These are phyloP conservation scores for Sinohyriopsis cumingii DNA, from an alignment of 2,888 invertebrate species.

Conservation along the genomic window DNA sequence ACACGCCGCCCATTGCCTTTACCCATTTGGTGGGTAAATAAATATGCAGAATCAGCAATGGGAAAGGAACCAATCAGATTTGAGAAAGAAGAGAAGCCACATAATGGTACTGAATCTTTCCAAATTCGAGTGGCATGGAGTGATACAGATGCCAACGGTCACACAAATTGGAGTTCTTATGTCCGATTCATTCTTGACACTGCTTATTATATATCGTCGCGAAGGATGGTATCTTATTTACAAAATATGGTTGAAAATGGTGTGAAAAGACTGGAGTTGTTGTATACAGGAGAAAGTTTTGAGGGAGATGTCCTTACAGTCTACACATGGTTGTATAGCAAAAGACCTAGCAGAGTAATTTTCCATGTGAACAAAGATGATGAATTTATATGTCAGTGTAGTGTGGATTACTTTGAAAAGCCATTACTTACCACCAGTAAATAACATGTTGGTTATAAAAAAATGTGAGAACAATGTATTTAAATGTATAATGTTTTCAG, in stretches of 20 bases:
- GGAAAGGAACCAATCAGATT: constrained; percentile 42
- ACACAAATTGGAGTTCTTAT: constrained; percentile 55
- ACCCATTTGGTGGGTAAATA: constrained; percentile 63
- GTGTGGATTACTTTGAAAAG: constrained; percentile 21
- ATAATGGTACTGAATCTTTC: constrained; percentile 20
- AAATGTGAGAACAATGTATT: too few relatives aligned
- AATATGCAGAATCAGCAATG: constrained; percentile 43
- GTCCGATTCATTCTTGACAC: constrained; percentile 47
- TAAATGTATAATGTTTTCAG: too few relatives aligned
- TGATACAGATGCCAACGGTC: constrained; percentile 51
- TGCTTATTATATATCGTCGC: constrained; percentile 27
- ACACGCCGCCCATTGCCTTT: constrained; percentile 56
- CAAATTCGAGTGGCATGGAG: constrained; percentile 44
- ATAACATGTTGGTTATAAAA: too few relatives aligned
- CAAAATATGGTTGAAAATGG: constrained; percentile 39
- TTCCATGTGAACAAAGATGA: constrained; percentile 37
- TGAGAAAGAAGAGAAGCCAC: constrained; percentile 40
- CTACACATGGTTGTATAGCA: constrained; percentile 49
- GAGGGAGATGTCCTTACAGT: constrained; percentile 55
- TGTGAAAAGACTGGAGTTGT: constrained; percentile 51
- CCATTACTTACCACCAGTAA: too few relatives aligned
- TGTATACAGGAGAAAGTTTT: constrained; percentile 58
- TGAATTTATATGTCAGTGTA: constrained; percentile 38
- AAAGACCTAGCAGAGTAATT: constrained; percentile 11
- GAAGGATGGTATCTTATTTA: constrained; percentile 2